A percentile compares a stretch with the other conserved stretches of the same genome.
Conservation (phyloP, 2,113 vertebrate genomes). For the human (Homo sapiens) region GRCh38 chr5:36869501-36870000, state of each 20-base stretch:
- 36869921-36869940: conserved; percentile 29
- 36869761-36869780: conserved; percentile 22
- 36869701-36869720: conserved; percentile 9
- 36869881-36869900: conserved; percentile 1
- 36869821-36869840: not conserved
- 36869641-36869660: conserved; percentile 34
- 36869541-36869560: too few relatives aligned
- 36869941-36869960: conserved; percentile 29
- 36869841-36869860: not conserved
- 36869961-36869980: not conserved
- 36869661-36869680: not conserved
- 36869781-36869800: conserved; percentile 7
- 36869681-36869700: conserved; percentile 23
- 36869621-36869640: not conserved
- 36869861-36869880: conserved; percentile 17
- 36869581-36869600: too few relatives aligned
- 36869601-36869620: conserved; percentile 9
- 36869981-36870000: not conserved
- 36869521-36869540: too few relatives aligned
- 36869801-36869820: not conserved
- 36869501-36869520: too few relatives aligned
- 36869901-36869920: conserved; percentile 22
- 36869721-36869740: conserved; percentile 11
- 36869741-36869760: not conserved
- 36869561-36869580: too few relatives aligned